Percentiles rank a stretch among this genome's conserved stretches.
These are phyloP conservation scores for Neofelis nebulosa DNA, from an alignment of 2,113 vertebrate species.

Conservation along the genomic window DNA sequence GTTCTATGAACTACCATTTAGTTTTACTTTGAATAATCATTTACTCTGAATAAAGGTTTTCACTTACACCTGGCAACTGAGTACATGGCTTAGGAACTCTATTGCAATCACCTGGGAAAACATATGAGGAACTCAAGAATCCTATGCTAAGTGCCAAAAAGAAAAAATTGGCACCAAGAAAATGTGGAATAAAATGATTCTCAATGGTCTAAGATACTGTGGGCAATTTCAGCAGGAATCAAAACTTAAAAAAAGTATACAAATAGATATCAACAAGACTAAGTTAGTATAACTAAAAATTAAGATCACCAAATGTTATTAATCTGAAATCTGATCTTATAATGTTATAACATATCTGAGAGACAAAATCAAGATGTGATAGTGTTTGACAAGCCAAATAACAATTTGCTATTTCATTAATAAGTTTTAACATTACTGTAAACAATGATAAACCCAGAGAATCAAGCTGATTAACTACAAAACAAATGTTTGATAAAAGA, in stretches of 20 bases:
- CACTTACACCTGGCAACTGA: background rate
- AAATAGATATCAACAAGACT: background rate
- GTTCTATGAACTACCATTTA: background rate
- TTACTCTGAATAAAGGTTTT: background rate
- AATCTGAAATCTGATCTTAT: background rate
- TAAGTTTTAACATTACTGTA: background rate
- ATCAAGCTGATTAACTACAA: background rate
- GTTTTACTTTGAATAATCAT: slow-evolving; percentile 10
- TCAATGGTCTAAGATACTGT: background rate
- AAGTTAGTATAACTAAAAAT: background rate
- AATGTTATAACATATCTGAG: background rate
- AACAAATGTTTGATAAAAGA: background rate
- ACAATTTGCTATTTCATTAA: background rate
- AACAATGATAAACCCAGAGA: background rate
- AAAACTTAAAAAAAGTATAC: background rate
- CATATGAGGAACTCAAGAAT: background rate
- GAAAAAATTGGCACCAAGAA: background rate
- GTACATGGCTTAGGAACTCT: background rate
- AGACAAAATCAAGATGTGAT: background rate
- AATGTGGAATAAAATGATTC: background rate
- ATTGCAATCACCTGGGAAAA: background rate
- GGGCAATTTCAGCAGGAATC: background rate
- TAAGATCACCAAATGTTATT: background rate
- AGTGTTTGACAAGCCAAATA: background rate
- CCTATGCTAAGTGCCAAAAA: background rate